Evolutionary conservation across 2,797 vertebrate species (phyloP).

Genomic region (Lagocephalus sceleratus): DNA sequence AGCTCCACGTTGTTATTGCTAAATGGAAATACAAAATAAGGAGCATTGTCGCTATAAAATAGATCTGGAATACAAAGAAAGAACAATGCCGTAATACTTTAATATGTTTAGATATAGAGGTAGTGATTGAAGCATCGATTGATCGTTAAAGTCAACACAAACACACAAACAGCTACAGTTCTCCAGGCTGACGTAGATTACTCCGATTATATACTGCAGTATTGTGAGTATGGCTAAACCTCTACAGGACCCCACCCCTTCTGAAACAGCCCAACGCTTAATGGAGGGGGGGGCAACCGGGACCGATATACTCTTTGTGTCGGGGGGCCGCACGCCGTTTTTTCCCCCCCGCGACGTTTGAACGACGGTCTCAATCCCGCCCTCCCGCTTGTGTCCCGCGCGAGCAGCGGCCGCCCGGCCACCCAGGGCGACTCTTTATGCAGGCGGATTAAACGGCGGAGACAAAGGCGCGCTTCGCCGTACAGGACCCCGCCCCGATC

Average conservation of each 20-base stretch:
- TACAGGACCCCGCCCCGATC: slow-evolving; percentile 61
- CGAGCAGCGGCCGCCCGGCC: slow-evolving; percentile 64
- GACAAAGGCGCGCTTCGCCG: slow-evolving; percentile 65
- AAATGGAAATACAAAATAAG: slow-evolving; percentile 29
- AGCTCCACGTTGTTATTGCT: slow-evolving; percentile 51
- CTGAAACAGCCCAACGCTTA: too few species aligned
- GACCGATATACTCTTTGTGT: too few species aligned
- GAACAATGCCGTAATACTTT: slow-evolving; percentile 63
- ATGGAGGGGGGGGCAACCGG: too few species aligned
- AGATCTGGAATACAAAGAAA: slow-evolving; percentile 50
- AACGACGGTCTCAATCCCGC: slow-evolving; percentile 41
- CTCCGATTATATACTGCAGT: slow-evolving; percentile 33
- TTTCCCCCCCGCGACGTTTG: too few species aligned
- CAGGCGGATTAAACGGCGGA: slow-evolving; percentile 70
- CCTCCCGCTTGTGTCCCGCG: slow-evolving; percentile 44
- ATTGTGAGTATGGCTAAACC: slow-evolving; percentile 17
- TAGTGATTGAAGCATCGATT: slow-evolving; percentile 72
- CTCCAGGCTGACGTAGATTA: slow-evolving; percentile 33
- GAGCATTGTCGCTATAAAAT: slow-evolving; percentile 24
- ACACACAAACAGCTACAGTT: slow-evolving; percentile 21
- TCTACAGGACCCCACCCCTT: slow-evolving; percentile 32
- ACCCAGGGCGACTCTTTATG: slow-evolving; percentile 72
- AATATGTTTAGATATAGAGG: slow-evolving; percentile 65
- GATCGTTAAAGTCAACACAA: slow-evolving; percentile 53
- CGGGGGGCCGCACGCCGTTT: too few species aligned